A percentile compares a stretch with the other conserved stretches of the same genome.
These are phyloP conservation scores for Jaculus jaculus DNA, from an alignment of 2,113 vertebrate species.

Conservation along the genomic window DNA sequence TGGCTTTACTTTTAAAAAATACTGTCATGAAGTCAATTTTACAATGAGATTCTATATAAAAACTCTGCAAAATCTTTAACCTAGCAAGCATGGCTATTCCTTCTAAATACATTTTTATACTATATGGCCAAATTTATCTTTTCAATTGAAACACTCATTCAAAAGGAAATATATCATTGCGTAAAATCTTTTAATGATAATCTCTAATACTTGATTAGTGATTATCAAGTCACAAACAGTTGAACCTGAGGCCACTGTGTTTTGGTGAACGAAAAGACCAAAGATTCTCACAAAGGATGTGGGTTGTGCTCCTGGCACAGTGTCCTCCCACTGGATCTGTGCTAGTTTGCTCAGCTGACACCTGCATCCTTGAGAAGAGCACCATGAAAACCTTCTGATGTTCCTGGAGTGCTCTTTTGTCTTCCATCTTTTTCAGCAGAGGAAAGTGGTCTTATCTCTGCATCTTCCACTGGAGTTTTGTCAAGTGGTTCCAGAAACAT, in stretches of 20 bases:
- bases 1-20: background rate
- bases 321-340: background rate
- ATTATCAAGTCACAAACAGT: background rate
- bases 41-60: background rate
- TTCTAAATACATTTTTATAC: background rate
- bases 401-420: slow-evolving; percentile 45
- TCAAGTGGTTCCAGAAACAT: slow-evolving; percentile 49
- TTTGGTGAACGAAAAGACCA: slow-evolving; percentile 19
- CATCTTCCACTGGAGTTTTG: slow-evolving; percentile 42
- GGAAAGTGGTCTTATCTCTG: slow-evolving; percentile 34
- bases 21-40: slow-evolving; percentile 19
- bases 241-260: background rate
- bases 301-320: slow-evolving; percentile 4
- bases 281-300: slow-evolving; percentile 13
- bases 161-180: background rate
- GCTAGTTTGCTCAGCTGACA: slow-evolving; percentile 57
- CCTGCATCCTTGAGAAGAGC: slow-evolving; percentile 46
- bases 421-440: slow-evolving; percentile 4
- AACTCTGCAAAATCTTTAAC: background rate
- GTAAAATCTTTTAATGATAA: slow-evolving; percentile 36
- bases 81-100: slow-evolving; percentile 2
- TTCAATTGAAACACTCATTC: slow-evolving; percentile 42
- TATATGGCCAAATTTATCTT: background rate
- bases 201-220: slow-evolving; percentile 11
- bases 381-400: slow-evolving; percentile 35